Base-by-base conservation (phyloP, 1,140 invertebrate species). In the Melanaphis sacchari region DNA sequence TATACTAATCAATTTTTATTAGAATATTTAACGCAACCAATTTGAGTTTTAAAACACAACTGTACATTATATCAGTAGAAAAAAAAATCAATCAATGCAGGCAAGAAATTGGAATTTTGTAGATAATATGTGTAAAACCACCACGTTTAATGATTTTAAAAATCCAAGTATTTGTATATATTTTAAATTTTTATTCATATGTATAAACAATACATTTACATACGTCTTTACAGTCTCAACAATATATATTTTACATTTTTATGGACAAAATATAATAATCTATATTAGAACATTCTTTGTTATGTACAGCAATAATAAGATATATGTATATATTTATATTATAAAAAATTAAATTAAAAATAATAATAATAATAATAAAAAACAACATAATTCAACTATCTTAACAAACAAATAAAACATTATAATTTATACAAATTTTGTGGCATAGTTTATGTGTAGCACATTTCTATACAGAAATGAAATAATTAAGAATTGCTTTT, bases 181-280 rank as follows among this genome's bases (percentile, higher is more conserved):
- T 93, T 84, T 84, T 40, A 54, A 93, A 93, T 85, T 84, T 85
- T 54, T 93, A 93, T 93, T 84, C 31, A 93, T 93, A 93, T 54
- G 76, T 93, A 84, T 84, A 84, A 93, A 82, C 66, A 93, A 93
- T 84, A 93, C 81, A 93, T 93, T 93, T 93, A 93, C 91, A 93
- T 85, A 93, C 66, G 31, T 93, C 76, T 93, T 93, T 93, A 93
- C 91, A 93, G 91, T 93, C 91, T 93, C 91, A 93, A 93, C 91
- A 93, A 93, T 85, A 93, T 84, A 82, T 93, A 93, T 49, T 85
- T 93, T 93, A 93, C 91, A 93, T 54, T 92, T 93, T 93, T 93
- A 93, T 93, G 91, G 91, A 93, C 91, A 93, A 93, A 84, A 93
- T 93, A 93, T 93, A 93, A 84, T 93, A 92, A 93, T 93, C 91